Conservation (phyloP, 1,140 invertebrate species). For the Gonatopus flavifemur region DNA sequence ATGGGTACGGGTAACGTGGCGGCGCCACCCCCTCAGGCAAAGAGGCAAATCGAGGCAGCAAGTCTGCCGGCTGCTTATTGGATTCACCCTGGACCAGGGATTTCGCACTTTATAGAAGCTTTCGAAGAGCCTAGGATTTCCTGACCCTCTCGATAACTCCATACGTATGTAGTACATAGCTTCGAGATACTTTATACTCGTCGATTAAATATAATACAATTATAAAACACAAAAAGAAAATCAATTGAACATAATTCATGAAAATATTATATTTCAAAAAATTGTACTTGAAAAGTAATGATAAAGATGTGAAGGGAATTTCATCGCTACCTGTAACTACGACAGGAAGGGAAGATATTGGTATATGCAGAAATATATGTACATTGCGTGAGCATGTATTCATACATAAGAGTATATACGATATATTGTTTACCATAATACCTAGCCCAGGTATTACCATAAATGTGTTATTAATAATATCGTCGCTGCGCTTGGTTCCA, state of each 20-base stretch:
- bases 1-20: not conserved
- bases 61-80: constrained; percentile 35
- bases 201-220: too few relatives aligned
- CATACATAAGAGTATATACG: constrained; percentile 5
- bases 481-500: constrained; percentile 12
- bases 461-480: constrained; percentile 50
- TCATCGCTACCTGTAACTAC: constrained; percentile 7
- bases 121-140: constrained; percentile 22
- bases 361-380: not conserved
- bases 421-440: constrained; percentile 40
- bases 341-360: constrained; percentile 13
- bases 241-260: too few relatives aligned
- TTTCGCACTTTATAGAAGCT: constrained; percentile 34
- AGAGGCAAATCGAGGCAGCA: too few relatives aligned
- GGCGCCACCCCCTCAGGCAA: not conserved
- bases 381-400: not conserved
- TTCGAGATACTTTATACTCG: too few relatives aligned
- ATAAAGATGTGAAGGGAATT: too few relatives aligned
- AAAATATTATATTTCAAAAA: too few relatives aligned
- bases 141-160: constrained; percentile 6
- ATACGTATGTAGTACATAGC: constrained; percentile 6
- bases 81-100: constrained; percentile 33
- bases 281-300: too few relatives aligned
- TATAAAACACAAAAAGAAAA: too few relatives aligned
- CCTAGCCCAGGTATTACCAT: constrained; percentile 34